Percentiles rank a stretch among this genome's conserved stretches.
phyloP scores from a whole-genome alignment of 2,888 invertebrate genomes.

The Ennomos quercinarius region DNA sequence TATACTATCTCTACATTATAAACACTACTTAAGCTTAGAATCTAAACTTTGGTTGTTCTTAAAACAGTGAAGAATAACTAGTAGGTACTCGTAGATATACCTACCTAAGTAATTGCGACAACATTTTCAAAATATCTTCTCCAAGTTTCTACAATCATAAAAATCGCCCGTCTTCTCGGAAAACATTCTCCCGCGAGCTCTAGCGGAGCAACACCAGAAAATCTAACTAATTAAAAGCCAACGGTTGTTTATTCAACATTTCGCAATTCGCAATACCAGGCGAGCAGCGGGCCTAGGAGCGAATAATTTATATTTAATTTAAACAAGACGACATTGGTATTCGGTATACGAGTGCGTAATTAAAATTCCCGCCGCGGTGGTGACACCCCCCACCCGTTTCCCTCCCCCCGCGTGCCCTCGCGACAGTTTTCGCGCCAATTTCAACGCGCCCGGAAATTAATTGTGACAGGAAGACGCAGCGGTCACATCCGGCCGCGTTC shows the following conservation, averaged over 20 bases:
- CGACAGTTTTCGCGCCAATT: slow-evolving; percentile 86
- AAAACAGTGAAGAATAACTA: too few relatives aligned
- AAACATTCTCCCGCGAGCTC: slow-evolving; percentile 33
- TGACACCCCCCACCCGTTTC: slow-evolving; percentile 57
- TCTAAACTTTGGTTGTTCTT: too few relatives aligned
- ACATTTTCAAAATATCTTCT: background rate
- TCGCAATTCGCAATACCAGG: slow-evolving; percentile 78
- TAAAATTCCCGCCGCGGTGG: slow-evolving; percentile 81
- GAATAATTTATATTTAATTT: slow-evolving; percentile 86
- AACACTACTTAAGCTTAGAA: too few relatives aligned
- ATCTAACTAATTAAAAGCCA: slow-evolving; percentile 75
- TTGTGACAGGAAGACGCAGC: slow-evolving; percentile 85
- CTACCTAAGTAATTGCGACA: too few relatives aligned
- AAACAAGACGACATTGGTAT: slow-evolving; percentile 86
- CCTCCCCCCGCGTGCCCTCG: slow-evolving; percentile 53
- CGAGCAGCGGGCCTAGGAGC: slow-evolving; percentile 79
- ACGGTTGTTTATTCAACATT: slow-evolving; percentile 77
- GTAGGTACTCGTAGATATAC: too few relatives aligned
- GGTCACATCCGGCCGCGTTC: slow-evolving; percentile 81
- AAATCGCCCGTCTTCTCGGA: slow-evolving; percentile 18
- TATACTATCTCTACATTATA: too few relatives aligned
- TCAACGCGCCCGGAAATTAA: slow-evolving; percentile 85
- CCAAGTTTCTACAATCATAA: slow-evolving; percentile 11
- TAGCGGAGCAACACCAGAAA: slow-evolving; percentile 54
- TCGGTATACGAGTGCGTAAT: slow-evolving; percentile 85